Evolutionary conservation across 2,888 invertebrate genomes (phyloP), one percentile per base, ranked within the genome.

Genomic region (Aspidiotus destructor): DNA sequence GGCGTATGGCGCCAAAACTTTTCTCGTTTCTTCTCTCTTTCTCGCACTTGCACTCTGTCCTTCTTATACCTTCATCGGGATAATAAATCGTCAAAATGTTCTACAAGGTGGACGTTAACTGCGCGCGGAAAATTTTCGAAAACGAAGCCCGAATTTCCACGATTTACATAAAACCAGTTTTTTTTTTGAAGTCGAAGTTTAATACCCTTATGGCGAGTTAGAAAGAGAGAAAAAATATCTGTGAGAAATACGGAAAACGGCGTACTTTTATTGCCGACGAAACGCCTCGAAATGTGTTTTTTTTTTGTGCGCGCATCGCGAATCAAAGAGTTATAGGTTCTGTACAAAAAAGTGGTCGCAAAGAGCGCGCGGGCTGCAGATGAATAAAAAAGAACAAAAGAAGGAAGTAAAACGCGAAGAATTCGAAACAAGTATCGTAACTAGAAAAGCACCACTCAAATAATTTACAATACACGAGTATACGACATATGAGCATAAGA

Each of bases 391-490:
- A 65, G 48, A 58, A 65, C 65, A 65, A 65, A 65, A 65, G 65
- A 65, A 65, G 65, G 65, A 65, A 65, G 65, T 65, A 57, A 58
- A 65, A 65, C 60, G 65, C 55, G 16, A 58, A 55, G 65, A 65
- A 65, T 65, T 65, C 60, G 57, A 65, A 65, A 65, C 65, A 65
- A 65, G 60, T 65, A 65, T 65, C 65, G 65, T 65, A 65, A 58
- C 57, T 57, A 65, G 65, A 65, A 65, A 55, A 44, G 65, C 65
- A 65, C 44, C 57, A 44, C 48, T 58, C 16, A 44, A 65, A 65
- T 58, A 65, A 44, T 58, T 65, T 60, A 57, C 57, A 44, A 41
- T 28, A 54, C 55, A 44, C 28, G 28, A 28, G 28, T 28, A 28
- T 28, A 28, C 28, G 28, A 28, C 28, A 28, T 28, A 28, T 28